Conservation (phyloP, 2,797 vertebrate genomes). For the Austrolebias charrua region DNA sequence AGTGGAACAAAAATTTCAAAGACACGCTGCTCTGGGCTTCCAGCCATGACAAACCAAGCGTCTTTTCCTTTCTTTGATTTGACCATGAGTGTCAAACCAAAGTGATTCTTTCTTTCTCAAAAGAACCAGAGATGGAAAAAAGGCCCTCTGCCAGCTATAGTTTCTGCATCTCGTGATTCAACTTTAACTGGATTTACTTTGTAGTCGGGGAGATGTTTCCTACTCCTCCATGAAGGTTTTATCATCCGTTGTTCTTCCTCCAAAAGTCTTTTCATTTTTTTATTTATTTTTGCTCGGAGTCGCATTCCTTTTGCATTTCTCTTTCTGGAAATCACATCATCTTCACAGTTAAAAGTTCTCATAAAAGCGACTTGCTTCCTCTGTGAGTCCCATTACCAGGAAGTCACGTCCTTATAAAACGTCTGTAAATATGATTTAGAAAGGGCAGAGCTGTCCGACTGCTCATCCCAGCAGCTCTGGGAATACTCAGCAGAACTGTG, state of each 20-base stretch:
- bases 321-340: slow-evolving; percentile 3
- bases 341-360: slow-evolving; percentile 1
- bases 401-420: slow-evolving; percentile 31
- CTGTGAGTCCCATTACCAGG: slow-evolving; percentile 1
- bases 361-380: slow-evolving; percentile 2
- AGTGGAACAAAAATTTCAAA: slow-evolving; percentile 64
- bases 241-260: slow-evolving; percentile 10
- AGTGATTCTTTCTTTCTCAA: slow-evolving; percentile 42
- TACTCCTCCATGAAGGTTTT: slow-evolving; percentile 13
- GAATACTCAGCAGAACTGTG: too few relatives aligned
- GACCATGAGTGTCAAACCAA: slow-evolving; percentile 48
- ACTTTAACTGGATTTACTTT: slow-evolving; percentile 27
- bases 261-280: not conserved
- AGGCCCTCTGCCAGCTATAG: slow-evolving; percentile 55
- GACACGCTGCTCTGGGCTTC: slow-evolving; percentile 43
- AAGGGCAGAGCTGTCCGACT: slow-evolving; percentile 37
- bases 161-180: slow-evolving; percentile 21
- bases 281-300: not conserved
- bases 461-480: slow-evolving; percentile 35
- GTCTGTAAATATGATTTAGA: slow-evolving; percentile 31
- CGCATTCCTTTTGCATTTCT: not conserved
- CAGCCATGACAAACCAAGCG: slow-evolving; percentile 42
- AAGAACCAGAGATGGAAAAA: slow-evolving; percentile 72
- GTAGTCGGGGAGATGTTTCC: slow-evolving; percentile 27
- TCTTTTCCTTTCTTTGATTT: slow-evolving; percentile 62